Evolutionary conservation across 2,113 vertebrate species (phyloP).

Genomic region (Takifugu bimaculatus): DNA sequence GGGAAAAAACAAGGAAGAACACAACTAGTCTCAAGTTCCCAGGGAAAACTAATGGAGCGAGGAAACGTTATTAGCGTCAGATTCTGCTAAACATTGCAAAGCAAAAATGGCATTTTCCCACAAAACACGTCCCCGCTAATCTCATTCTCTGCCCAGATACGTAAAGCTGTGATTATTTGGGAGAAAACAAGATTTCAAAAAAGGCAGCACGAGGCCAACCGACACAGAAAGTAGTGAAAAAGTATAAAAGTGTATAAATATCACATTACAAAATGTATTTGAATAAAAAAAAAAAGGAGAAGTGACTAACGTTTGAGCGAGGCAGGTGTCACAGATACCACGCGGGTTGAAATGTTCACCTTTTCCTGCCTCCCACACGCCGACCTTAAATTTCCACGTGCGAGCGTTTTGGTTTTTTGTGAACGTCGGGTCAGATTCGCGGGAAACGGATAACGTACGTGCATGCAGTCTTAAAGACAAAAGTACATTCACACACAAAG

Average conservation of each 20-base stretch:
- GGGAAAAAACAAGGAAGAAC: conserved; percentile 58
- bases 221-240: conserved; percentile 41
- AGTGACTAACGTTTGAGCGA: conserved; percentile 28
- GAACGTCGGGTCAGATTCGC: conserved; percentile 23
- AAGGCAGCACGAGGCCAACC: conserved; percentile 29
- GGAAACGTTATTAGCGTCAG: conserved; percentile 32
- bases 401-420: conserved; percentile 38
- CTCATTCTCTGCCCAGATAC: too few species aligned
- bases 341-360: not conserved
- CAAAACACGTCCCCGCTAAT: conserved; percentile 36
- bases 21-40: conserved; percentile 50
- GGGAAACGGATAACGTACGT: conserved; percentile 27
- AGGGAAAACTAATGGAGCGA: conserved; percentile 43
- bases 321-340: conserved; percentile 1
- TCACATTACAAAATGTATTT: conserved; percentile 63
- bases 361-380: not conserved
- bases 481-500: conserved; percentile 60
- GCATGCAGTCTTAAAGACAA: conserved; percentile 19
- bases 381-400: conserved; percentile 18
- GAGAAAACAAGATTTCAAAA: not conserved
- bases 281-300: conserved; percentile 33
- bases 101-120: conserved; percentile 60
- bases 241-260: conserved; percentile 76
- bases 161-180: too few species aligned
- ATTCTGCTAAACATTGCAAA: conserved; percentile 49